These are phyloP conservation scores for Leucozona laternaria DNA, from an alignment of 2,888 invertebrate genomes.

Conservation along the genomic window DNA sequence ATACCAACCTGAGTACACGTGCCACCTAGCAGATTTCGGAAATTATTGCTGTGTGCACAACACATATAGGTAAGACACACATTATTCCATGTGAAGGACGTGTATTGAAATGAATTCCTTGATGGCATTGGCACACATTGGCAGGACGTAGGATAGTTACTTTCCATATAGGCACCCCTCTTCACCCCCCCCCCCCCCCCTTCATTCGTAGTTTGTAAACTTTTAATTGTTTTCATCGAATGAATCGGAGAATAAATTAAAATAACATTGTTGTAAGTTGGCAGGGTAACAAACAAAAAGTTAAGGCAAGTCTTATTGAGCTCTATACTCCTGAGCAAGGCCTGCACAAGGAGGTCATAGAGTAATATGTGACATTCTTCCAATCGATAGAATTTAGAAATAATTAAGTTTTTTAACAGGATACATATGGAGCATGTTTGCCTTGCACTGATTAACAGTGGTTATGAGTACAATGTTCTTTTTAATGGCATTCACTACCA, in stretches of 20 bases:
- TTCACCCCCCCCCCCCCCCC: neutral
- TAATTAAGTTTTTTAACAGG: constrained; percentile 3
- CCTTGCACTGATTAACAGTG: neutral
- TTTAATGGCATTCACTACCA: too few species aligned
- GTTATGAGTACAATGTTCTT: too few species aligned
- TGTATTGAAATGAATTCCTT: neutral
- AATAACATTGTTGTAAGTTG: constrained; percentile 19
- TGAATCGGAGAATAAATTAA: constrained; percentile 26
- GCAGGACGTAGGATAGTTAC: neutral
- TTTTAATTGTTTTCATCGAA: constrained; percentile 64
- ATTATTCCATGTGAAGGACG: neutral
- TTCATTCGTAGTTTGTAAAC: constrained; percentile 23
- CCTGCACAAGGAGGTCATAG: neutral
- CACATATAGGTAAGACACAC: neutral
- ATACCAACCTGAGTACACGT: neutral
- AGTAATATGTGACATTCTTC: constrained; percentile 7
- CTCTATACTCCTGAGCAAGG: neutral
- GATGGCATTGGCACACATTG: constrained; percentile 4
- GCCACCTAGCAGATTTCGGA: neutral
- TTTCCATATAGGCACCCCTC: neutral
- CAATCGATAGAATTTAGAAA: constrained; percentile 7
- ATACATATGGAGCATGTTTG: neutral
- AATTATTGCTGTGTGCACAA: neutral
- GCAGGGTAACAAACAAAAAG: constrained; percentile 12
- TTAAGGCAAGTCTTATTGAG: constrained; percentile 20